A percentile compares a stretch with the other conserved stretches of the same genome.
phyloP scores from a whole-genome alignment of 1,140 invertebrate species.

The Oppia nitens region DNA sequence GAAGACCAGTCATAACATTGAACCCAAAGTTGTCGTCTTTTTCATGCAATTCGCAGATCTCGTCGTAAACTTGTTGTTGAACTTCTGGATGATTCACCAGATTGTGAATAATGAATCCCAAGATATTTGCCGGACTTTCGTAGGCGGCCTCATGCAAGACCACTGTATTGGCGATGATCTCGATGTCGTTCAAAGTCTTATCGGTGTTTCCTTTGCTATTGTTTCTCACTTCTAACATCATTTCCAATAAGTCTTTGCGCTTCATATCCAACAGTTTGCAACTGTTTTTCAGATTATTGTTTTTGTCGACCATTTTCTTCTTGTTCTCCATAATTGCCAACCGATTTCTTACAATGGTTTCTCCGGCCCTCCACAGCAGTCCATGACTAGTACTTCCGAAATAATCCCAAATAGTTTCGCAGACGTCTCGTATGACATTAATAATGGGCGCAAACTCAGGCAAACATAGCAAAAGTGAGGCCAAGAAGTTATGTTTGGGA shows the following conservation, averaged over 20 bases:
- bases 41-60: slow-evolving; percentile 23
- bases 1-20: slow-evolving; percentile 22
- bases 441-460: slow-evolving; percentile 6
- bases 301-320: too few species aligned
- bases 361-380: neutral
- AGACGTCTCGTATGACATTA: slow-evolving; percentile 2
- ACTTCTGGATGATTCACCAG: slow-evolving; percentile 29
- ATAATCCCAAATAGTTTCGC: neutral
- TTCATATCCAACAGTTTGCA: too few species aligned
- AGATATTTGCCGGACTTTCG: slow-evolving; percentile 30
- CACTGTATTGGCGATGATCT: slow-evolving; percentile 26
- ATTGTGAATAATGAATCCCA: slow-evolving; percentile 28
- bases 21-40: slow-evolving; percentile 17
- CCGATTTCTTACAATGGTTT: neutral
- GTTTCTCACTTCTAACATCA: slow-evolving; percentile 7
- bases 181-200: slow-evolving; percentile 18
- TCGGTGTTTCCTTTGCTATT: neutral
- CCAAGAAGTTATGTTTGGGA: neutral
- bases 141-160: slow-evolving; percentile 33
- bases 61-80: slow-evolving; percentile 29
- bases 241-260: slow-evolving; percentile 11
- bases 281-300: neutral
- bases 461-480: slow-evolving; percentile 2
- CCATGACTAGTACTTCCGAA: neutral
- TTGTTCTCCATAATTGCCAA: too few species aligned